A percentile compares a stretch with the other conserved stretches of the same genome.
These are phyloP conservation scores for Sigmodon hispidus DNA, from an alignment of 2,113 vertebrate genomes.

Conservation along the genomic window DNA sequence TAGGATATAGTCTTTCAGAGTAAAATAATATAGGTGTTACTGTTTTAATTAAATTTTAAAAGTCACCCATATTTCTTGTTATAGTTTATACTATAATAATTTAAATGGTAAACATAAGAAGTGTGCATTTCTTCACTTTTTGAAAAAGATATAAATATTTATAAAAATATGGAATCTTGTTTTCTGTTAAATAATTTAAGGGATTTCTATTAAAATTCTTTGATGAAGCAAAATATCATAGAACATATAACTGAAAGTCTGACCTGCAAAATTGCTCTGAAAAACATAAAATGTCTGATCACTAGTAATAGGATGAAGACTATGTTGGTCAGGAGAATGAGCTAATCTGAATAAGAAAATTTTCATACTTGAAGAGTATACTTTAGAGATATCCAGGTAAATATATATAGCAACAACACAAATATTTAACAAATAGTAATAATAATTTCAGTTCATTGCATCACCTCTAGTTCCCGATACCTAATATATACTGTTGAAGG, in stretches of 20 bases:
- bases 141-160: conserved; percentile 60
- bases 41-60: conserved; percentile 51
- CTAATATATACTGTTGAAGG: not conserved
- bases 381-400: conserved; percentile 1
- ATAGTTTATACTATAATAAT: conserved; percentile 59
- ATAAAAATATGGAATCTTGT: conserved; percentile 19
- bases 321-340: conserved; percentile 3
- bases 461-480: not conserved
- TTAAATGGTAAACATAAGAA: conserved; percentile 51
- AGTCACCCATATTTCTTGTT: not conserved
- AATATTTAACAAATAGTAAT: not conserved
- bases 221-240: not conserved
- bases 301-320: not conserved
- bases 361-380: conserved; percentile 23
- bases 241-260: conserved; percentile 16
- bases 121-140: conserved; percentile 28
- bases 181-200: conserved; percentile 41
- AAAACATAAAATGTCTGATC: conserved; percentile 9
- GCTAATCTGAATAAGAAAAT: not conserved
- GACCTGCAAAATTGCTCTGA: conserved; percentile 33
- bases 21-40: conserved; percentile 38
- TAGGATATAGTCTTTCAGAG: conserved; percentile 68
- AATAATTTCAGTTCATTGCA: not conserved
- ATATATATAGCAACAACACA: not conserved
- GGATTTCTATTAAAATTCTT: conserved; percentile 37